These are phyloP conservation scores for Pseudomyrmex gracilis DNA, from an alignment of 1,140 invertebrate species.

Conservation along the genomic window DNA sequence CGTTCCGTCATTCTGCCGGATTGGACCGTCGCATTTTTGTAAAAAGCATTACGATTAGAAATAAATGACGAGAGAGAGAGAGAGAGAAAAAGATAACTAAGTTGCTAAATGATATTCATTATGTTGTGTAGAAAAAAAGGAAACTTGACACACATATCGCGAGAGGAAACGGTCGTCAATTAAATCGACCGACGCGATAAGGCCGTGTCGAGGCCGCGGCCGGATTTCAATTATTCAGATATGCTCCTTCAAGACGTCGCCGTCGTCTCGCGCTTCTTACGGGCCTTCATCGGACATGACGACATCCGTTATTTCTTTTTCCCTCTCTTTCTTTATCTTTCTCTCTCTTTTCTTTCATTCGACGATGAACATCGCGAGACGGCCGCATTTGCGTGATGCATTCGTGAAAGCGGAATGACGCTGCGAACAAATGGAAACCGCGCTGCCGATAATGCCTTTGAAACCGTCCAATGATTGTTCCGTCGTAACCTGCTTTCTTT, in stretches of 20 bases:
- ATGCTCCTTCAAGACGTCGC: not conserved
- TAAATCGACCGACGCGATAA: conserved; percentile 24
- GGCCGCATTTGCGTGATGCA: not conserved
- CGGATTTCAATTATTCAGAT: conserved; percentile 49
- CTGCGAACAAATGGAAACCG: conserved; percentile 11
- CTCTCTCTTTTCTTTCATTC: not conserved
- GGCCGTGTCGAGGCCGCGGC: not conserved
- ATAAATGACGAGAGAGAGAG: not conserved
- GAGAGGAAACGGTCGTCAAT: conserved; percentile 17
- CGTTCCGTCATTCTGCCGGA: not conserved
- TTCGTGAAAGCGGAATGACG: not conserved
- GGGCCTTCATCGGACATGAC: not conserved
- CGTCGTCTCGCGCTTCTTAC: conserved; percentile 22
- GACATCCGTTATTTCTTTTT: conserved; percentile 1
- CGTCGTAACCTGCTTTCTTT: not conserved
- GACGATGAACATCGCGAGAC: not conserved
- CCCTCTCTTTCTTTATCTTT: not conserved
- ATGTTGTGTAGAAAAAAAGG: not conserved
- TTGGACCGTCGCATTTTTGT: not conserved
- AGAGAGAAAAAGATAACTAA: not conserved
- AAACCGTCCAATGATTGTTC: conserved; percentile 8
- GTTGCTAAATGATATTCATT: too few species aligned
- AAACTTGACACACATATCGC: conserved; percentile 1
- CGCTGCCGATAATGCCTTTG: not conserved
- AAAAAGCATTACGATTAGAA: not conserved